A percentile compares a stretch with the other conserved stretches of the same genome.
Evolutionary conservation across 2,797 vertebrate species (phyloP).

Genomic region (Gadopsis marmoratus): DNA sequence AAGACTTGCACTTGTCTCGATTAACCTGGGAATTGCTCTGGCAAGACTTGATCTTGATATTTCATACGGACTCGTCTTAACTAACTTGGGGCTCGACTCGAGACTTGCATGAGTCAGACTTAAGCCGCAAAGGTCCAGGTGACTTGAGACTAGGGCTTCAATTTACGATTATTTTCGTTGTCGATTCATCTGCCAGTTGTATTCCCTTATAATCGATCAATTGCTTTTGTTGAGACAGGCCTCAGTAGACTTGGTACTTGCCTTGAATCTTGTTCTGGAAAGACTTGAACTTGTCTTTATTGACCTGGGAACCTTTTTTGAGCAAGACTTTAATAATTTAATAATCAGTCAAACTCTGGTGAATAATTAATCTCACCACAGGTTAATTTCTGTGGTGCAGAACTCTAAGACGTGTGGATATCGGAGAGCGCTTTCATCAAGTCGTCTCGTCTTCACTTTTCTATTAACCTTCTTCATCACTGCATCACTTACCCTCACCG

Average conservation of each 20-base stretch:
- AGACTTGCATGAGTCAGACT: neutral
- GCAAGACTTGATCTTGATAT: too few species aligned
- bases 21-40: neutral
- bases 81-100: neutral
- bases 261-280: too few species aligned
- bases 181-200: too few species aligned
- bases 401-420: neutral
- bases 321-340: neutral
- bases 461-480: constrained; percentile 42
- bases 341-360: constrained; percentile 23
- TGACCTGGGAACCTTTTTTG: neutral
- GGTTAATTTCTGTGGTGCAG: neutral
- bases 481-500: constrained; percentile 10
- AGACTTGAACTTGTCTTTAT: neutral
- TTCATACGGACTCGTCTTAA: neutral
- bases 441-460: neutral
- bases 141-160: too few species aligned
- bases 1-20: neutral
- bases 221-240: neutral
- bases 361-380: constrained; percentile 14
- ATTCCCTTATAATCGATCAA: too few species aligned
- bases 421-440: constrained; percentile 14
- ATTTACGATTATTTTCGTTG: too few species aligned
- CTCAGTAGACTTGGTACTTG: neutral
- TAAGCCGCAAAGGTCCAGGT: too few species aligned